These are phyloP conservation scores for Alviniconcha strummeri DNA, from an alignment of 2,888 invertebrate genomes.

Conservation along the genomic window DNA sequence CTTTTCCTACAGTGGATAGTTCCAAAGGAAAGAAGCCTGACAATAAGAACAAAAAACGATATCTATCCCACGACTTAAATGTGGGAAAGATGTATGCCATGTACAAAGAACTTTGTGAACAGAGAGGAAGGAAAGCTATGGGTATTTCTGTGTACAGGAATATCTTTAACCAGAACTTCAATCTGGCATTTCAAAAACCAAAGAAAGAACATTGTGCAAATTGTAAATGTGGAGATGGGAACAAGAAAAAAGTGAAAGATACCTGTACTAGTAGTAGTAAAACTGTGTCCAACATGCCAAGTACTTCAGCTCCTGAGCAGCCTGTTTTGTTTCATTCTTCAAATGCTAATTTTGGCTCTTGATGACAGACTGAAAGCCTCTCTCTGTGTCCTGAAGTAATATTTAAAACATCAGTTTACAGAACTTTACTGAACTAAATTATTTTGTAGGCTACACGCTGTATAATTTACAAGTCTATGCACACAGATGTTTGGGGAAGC, in stretches of 20 bases:
- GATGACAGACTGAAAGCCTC: no score
- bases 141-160: conserved; percentile 39
- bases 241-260: conserved; percentile 25
- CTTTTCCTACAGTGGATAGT: conserved; percentile 7
- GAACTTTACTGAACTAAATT: background rate
- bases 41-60: conserved; percentile 15
- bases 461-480: no score
- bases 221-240: conserved; percentile 36
- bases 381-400: background rate
- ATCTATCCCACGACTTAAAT: conserved; percentile 16
- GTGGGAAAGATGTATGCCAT: conserved; percentile 28
- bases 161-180: conserved; percentile 42
- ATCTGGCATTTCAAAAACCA: conserved; percentile 42
- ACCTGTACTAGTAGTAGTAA: background rate
- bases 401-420: background rate
- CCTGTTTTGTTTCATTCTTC: background rate
- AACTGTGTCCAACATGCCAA: background rate
- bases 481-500: no score
- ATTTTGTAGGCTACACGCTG: background rate
- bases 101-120: conserved; percentile 34
- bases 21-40: background rate
- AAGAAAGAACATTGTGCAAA: conserved; percentile 44
- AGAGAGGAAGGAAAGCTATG: conserved; percentile 27
- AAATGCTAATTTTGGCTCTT: background rate
- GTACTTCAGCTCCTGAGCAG: background rate